A percentile compares a stretch with the other conserved stretches of the same genome.
These are phyloP conservation scores for Marisa cornuarietis DNA, from an alignment of 1,140 invertebrate species.

Conservation along the genomic window DNA sequence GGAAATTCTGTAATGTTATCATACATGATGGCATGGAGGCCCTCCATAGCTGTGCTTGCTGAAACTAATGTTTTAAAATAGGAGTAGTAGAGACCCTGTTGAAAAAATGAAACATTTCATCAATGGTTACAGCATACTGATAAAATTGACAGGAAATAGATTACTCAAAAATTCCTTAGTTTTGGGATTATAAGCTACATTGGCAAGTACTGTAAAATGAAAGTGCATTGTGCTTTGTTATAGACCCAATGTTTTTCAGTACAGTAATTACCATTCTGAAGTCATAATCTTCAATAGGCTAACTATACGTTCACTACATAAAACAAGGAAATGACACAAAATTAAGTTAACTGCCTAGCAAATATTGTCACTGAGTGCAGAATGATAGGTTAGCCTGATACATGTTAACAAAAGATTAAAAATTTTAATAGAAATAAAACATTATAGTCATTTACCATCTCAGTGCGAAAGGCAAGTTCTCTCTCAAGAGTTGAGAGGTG, in stretches of 20 bases:
- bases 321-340: background rate
- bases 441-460: slow-evolving; percentile 73
- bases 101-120: slow-evolving; percentile 14
- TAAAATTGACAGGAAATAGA: too few species aligned
- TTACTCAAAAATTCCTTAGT: too few species aligned
- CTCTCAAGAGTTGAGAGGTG: slow-evolving; percentile 82
- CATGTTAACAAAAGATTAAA: too few species aligned
- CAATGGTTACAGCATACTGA: too few species aligned
- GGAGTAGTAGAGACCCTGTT: slow-evolving; percentile 85
- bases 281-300: too few species aligned
- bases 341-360: background rate
- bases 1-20: slow-evolving; percentile 85
- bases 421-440: slow-evolving; percentile 33
- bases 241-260: too few species aligned
- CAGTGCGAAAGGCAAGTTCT: slow-evolving; percentile 83
- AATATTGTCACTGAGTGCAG: too few species aligned
- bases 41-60: slow-evolving; percentile 73
- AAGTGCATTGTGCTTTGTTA: too few species aligned
- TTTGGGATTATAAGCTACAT: too few species aligned
- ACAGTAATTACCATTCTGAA: too few species aligned
- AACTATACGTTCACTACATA: background rate
- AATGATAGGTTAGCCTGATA: too few species aligned
- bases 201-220: too few species aligned
- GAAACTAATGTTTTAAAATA: slow-evolving; percentile 85
- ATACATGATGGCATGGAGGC: slow-evolving; percentile 74